Percentiles rank a stretch among this genome's conserved stretches.
These are phyloP conservation scores for Andrena praecox DNA, from an alignment of 2,888 invertebrate species.

Conservation along the genomic window DNA sequence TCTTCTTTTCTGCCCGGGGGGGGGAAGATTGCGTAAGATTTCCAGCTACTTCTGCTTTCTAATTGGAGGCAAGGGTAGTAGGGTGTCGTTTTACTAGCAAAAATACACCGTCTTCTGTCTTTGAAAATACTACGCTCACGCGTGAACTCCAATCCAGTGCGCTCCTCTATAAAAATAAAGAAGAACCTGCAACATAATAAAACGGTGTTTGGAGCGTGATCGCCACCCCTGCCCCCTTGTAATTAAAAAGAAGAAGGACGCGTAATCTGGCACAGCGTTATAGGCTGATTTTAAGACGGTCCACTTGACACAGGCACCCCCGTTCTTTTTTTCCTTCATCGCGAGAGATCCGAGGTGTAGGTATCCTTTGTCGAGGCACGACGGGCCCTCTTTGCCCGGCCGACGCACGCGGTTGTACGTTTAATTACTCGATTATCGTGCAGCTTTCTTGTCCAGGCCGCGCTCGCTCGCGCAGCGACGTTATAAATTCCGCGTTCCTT, in stretches of 20 bases:
- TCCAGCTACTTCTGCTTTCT: neutral
- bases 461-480: conserved; percentile 19
- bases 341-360: neutral
- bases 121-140: no score
- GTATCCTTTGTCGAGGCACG: neutral
- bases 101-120: no score
- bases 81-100: no score
- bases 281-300: neutral
- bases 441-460: conserved; percentile 33
- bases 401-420: conserved; percentile 15
- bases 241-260: conserved; percentile 6
- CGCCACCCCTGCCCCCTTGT: neutral
- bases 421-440: conserved; percentile 64
- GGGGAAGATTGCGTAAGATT: neutral
- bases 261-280: neutral
- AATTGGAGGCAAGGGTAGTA: no score
- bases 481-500: conserved; percentile 54
- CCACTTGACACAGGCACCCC: neutral
- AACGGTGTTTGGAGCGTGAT: neutral
- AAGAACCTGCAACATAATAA: no score
- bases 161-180: neutral
- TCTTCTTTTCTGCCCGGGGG: neutral
- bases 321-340: neutral
- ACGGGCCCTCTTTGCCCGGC: conserved; percentile 7
- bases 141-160: neutral